Evolutionary conservation across 2,888 invertebrate species (phyloP), one percentile per base, ranked within the genome.

Genomic region (Drosophila formosana): DNA sequence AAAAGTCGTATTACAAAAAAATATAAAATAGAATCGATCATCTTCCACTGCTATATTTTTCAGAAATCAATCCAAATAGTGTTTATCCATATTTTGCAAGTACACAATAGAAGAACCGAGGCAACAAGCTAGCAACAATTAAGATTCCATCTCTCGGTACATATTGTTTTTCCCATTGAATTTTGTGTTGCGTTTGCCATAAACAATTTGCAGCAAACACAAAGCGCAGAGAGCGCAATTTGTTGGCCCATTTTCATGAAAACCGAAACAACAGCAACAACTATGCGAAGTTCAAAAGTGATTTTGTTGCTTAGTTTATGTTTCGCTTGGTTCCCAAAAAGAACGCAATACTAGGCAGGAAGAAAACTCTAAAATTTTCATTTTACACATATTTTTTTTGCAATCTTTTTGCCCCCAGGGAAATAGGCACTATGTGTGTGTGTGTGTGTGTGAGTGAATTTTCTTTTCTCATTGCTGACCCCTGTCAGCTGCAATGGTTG

Each of bases 221-320:
- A 76, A 72, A 75, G 70, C 64, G 49, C 61, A 55, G 34, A 55
- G 58, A 55, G 66, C 71, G 50, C 79, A 72, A 78, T 79, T 88
- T 88, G 76, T 76, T 85, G 46, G 52, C 23, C 43, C 51, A 72
- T 72, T 87, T 84, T 84, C 68, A 78, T 50, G 25, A 53, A 52
- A 77, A 76, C 50, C 64, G 52, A 51, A 46, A 51, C 45, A 66
- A 37, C 9, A 32, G 23, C 43, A 53, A 25, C n/a, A 55, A 25
- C 32, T 18, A 50, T 25, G 25, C 39, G 32, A 51, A 50, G n/a
- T 69, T 55, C 23, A 53, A 53, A 76, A 80, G 82, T 77, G 75
- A 87, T 88, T 81, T 76, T 75, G 72, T 75, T 67, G 84, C 68
- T 70, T 68, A 82, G 74, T 85, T 83, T 88, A 83, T 80, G 74